Conservation (phyloP, 2,888 invertebrate genomes). For the Stenolophus ochropezus region DNA sequence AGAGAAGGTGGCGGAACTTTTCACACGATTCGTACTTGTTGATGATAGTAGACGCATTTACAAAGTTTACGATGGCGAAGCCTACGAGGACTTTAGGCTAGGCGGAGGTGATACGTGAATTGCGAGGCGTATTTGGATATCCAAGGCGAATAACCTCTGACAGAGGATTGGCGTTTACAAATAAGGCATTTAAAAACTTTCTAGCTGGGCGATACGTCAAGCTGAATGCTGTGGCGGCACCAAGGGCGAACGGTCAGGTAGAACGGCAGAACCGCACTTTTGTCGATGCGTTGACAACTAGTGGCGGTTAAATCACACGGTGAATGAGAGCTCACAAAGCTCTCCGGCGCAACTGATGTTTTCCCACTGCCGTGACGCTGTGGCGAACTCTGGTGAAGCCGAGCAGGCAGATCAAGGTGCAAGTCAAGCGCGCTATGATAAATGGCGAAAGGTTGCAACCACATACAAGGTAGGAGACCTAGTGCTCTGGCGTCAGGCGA, state of each 20-base stretch:
- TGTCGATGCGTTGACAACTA: conserved; percentile 64
- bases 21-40: conserved; percentile 64
- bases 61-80: conserved; percentile 60
- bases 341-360: conserved; percentile 65
- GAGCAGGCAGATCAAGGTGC: no score
- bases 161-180: conserved; percentile 61
- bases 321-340: conserved; percentile 64
- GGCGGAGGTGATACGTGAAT: conserved; percentile 46
- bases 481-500: conserved; percentile 62
- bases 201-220: conserved; percentile 57
- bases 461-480: conserved; percentile 60
- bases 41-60: conserved; percentile 64
- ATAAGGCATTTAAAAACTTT: conserved; percentile 42
- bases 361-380: conserved; percentile 62
- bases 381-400: conserved; percentile 54
- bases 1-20: conserved; percentile 61
- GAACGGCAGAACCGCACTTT: conserved; percentile 65
- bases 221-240: conserved; percentile 61
- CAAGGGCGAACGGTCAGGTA: conserved; percentile 60
- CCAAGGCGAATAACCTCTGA: conserved; percentile 62
- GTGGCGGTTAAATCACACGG: conserved; percentile 64
- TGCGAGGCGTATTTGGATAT: conserved; percentile 58
- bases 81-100: conserved; percentile 9
- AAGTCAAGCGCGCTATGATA: no score
- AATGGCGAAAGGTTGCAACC: conserved; percentile 61